Evolutionary conservation across 2,113 vertebrate genomes (phyloP), one percentile per base, ranked within the genome.

Genomic region (Oenanthe oenanthe): DNA sequence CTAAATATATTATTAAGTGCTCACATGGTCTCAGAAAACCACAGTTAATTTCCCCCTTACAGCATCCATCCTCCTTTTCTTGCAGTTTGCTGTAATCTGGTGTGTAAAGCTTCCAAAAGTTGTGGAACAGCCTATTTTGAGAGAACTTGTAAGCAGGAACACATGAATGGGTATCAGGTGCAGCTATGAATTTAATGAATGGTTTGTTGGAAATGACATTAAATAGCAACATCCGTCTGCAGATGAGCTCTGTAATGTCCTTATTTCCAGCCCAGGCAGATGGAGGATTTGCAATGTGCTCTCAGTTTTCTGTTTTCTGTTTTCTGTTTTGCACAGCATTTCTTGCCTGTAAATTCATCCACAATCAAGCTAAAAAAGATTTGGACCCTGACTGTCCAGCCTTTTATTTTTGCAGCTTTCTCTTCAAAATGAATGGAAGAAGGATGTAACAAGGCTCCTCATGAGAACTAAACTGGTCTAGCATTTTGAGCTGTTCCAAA

Each of bases 151-250:
- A 92, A 91, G 94, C 83, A 95, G 94, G 95, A 92, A 81, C 86
- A 70, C 76, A 89, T 85, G 94, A 96, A 97, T 95, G 95, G 67
- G 88, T 89, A 82, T 96, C 97, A 97, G 97, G 96, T 97, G 96
- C 95, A 95, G 95, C 82, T 95, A 88, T 96, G 93, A 96, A 97
- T 97, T 93, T 96, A 95, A 95, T 93, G 95, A 97, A 96, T 93
- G 84, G 94, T 95, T 96, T 96, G 94, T 67, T 97, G 92, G 86
- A 96, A 97, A 95, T 93, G 76, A 62, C 90, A 95, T 93, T 88
- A 96, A 96, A 89, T 95, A 93, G 94, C 86, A 91, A 94, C 96
- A 97, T 97, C 95, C 88, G 75, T 75, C 90, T 95, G 94, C 95
- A 97, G 95, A 97, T 92, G 95, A 97, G 96, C 85, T 94, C 92